A percentile compares a stretch with the other conserved stretches of the same genome.
Conservation (phyloP, 1,140 invertebrate species). For the Eueides isabella region DNA sequence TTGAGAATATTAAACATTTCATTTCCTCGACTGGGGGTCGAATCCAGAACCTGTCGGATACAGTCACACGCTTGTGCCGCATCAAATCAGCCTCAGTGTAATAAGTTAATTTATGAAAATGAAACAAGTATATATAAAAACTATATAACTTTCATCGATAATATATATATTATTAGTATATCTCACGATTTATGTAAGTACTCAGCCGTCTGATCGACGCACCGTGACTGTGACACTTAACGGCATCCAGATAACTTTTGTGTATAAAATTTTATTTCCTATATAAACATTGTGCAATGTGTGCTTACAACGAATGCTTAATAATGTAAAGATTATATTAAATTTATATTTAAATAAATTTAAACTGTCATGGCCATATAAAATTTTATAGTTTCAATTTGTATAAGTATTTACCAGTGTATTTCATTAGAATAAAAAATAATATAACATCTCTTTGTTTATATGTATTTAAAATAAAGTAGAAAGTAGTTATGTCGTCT, state of each 20-base stretch:
- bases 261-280: constrained; percentile 4
- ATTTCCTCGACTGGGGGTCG: too few species aligned
- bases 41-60: too few species aligned
- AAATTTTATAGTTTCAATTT: neutral
- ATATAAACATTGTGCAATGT: neutral
- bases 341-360: constrained; percentile 9
- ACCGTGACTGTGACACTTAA: constrained; percentile 1
- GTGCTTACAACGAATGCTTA: neutral
- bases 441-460: neutral
- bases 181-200: neutral
- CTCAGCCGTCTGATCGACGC: neutral
- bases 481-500: too few species aligned
- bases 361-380: neutral
- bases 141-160: too few species aligned
- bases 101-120: too few species aligned
- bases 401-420: neutral
- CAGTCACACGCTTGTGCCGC: too few species aligned
- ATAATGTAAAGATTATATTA: neutral
- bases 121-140: neutral
- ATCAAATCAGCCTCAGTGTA: too few species aligned
- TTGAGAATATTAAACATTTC: too few species aligned
- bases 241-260: neutral
- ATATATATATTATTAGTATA: neutral
- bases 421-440: neutral
- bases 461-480: neutral